Base-by-base conservation (phyloP, 2,888 invertebrate species). In the Acronicta aceris region DNA sequence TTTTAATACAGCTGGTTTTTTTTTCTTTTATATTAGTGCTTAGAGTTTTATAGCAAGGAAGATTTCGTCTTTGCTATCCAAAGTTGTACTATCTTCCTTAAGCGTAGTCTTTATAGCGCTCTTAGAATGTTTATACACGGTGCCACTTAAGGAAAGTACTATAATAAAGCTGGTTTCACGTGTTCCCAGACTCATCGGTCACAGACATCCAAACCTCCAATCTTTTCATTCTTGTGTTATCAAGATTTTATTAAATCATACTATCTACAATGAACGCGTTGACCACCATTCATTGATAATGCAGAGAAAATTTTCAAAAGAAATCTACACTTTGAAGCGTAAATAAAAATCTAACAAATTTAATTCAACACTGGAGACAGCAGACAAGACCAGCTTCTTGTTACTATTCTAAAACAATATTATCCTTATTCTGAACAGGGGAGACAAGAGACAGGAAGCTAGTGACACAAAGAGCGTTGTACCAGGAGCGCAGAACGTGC, bases 401-500 rank as follows among this genome's bases (percentile, higher is more conserved):
- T 69, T 70, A 15, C 55, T 50, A 70, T 69, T 76, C 50, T 66
- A 59, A 76, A 73, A 62, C 68, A 77, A 65, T 65, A 64, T 68
- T 76, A 63, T 76, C 62, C 56, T 66, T 71, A 77, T 74, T 66
- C 69, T 47, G 49, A 65, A 63, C 78, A 71, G 57, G 60, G n/a
- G 43, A 71, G 59, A 71, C 67, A 71, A 69, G 65, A 64, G 62
- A 64, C 76, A 57, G 63, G 71, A 67, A 74, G 61, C 67, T 76
- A 67, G 76, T 73, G 75, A 76, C 63, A 71, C 77, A 78, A 81
- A 77, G 74, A 77, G 70, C 70, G 72, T 66, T 67, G 74, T 83
- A 81, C 79, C 73, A 81, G 78, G 82, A 71, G 65, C 69, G 58
- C 75, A 81, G 80, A 78, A 84, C 82, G 84, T 83, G 84, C 79